Conservation (phyloP, 2,888 invertebrate species). For the Himalopsyche japonica region DNA sequence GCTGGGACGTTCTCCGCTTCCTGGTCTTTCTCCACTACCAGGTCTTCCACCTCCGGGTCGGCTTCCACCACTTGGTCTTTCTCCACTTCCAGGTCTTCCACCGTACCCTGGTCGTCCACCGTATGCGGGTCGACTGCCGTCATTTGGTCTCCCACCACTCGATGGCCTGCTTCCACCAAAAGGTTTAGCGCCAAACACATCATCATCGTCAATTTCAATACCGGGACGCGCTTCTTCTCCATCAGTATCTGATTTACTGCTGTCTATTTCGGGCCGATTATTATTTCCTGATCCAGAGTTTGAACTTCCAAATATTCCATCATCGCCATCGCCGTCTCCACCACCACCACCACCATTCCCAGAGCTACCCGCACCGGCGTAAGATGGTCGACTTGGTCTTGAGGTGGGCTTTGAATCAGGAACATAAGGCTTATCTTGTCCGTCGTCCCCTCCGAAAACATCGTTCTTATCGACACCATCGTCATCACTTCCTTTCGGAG, state of each 20-base stretch:
- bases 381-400: constrained; percentile 18
- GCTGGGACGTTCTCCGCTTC: constrained; percentile 5
- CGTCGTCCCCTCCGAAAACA: constrained; percentile 41
- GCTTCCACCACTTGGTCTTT: constrained; percentile 32
- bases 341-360: constrained; percentile 32
- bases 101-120: constrained; percentile 5
- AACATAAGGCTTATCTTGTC: constrained; percentile 37
- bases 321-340: constrained; percentile 27
- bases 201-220: constrained; percentile 31
- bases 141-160: not conserved
- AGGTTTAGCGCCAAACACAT: constrained; percentile 38
- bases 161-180: constrained; percentile 18
- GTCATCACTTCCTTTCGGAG: not conserved
- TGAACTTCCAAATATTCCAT: constrained; percentile 33
- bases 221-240: constrained; percentile 12
- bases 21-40: constrained; percentile 45
- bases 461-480: constrained; percentile 42
- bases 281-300: constrained; percentile 27
- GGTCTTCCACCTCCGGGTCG: constrained; percentile 42
- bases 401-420: not conserved
- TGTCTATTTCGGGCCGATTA: constrained; percentile 11
- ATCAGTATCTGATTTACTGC: constrained; percentile 19
- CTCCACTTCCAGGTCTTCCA: constrained; percentile 23
- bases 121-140: constrained; percentile 9
- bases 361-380: constrained; percentile 13